Percentiles rank a stretch among this genome's conserved stretches.
These are phyloP conservation scores for Halictus quadricinctus DNA, from an alignment of 2,888 invertebrate genomes.

Conservation along the genomic window DNA sequence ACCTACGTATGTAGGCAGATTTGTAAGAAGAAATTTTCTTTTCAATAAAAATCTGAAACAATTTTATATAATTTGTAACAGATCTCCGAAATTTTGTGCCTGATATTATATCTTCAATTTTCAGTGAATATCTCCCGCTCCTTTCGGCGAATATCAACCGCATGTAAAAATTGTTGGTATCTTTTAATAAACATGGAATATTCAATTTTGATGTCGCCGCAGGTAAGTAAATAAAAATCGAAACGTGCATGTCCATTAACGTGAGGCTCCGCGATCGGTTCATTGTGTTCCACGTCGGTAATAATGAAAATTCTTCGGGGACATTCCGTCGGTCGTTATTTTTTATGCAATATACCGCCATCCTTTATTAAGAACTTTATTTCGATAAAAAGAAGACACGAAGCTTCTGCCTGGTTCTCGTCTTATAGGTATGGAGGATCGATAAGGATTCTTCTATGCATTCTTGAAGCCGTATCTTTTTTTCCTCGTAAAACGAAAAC, in stretches of 20 bases:
- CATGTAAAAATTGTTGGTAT: neutral
- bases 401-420: constrained; percentile 17
- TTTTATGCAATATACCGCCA: constrained; percentile 33
- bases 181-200: neutral
- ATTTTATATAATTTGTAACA: neutral
- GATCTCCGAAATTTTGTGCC: neutral
- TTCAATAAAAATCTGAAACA: neutral
- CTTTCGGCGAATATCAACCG: neutral
- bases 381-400: constrained; percentile 47
- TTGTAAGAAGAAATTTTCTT: neutral
- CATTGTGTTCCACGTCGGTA: neutral
- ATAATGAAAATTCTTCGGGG: constrained; percentile 52
- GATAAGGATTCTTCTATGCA: constrained; percentile 49
- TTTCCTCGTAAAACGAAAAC: constrained; percentile 24
- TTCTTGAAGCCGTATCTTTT: constrained; percentile 25
- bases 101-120: no score
- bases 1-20: neutral
- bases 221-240: neutral
- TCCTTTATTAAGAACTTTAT: constrained; percentile 51
- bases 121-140: no score
- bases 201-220: neutral
- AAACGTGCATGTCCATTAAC: neutral
- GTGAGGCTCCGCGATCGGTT: neutral
- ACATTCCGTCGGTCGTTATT: constrained; percentile 31
- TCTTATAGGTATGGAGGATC: constrained; percentile 40